Evolutionary conservation across 2,888 invertebrate species (phyloP).

Genomic region (Chelonus formosanus): DNA sequence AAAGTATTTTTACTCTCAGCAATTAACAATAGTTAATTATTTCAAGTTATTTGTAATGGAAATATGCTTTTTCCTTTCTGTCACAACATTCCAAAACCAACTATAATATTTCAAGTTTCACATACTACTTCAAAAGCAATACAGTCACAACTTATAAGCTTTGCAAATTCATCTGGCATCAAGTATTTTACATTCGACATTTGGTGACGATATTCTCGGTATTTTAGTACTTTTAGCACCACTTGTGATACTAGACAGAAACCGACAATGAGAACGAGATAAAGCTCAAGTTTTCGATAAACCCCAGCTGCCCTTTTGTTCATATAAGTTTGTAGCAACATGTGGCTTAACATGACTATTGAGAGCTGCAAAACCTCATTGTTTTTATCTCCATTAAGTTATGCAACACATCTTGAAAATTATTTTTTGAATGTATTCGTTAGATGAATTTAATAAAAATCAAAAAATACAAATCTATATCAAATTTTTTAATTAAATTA

Average conservation of each 20-base stretch:
- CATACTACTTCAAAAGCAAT: too few relatives aligned
- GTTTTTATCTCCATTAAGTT: neutral
- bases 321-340: constrained; percentile 50
- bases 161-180: constrained; percentile 48
- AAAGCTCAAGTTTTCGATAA: constrained; percentile 46
- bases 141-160: constrained; percentile 42
- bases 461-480: too few relatives aligned
- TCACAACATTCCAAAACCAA: too few relatives aligned
- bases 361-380: constrained; percentile 34
- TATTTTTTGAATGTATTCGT: too few relatives aligned
- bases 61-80: too few relatives aligned
- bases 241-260: constrained; percentile 29
- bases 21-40: too few relatives aligned
- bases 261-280: neutral
- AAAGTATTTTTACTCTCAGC: too few relatives aligned
- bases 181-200: constrained; percentile 45
- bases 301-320: constrained; percentile 50
- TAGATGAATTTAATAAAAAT: too few relatives aligned
- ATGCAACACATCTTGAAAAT: too few relatives aligned
- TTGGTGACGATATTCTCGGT: constrained; percentile 40
- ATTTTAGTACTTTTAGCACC: constrained; percentile 23
- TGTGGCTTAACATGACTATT: constrained; percentile 51
- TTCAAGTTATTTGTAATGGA: too few relatives aligned
- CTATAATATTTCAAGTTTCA: too few relatives aligned
- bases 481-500: too few relatives aligned